phyloP scores from a whole-genome alignment of 2,888 invertebrate genomes.

The Dione vanillae region DNA sequence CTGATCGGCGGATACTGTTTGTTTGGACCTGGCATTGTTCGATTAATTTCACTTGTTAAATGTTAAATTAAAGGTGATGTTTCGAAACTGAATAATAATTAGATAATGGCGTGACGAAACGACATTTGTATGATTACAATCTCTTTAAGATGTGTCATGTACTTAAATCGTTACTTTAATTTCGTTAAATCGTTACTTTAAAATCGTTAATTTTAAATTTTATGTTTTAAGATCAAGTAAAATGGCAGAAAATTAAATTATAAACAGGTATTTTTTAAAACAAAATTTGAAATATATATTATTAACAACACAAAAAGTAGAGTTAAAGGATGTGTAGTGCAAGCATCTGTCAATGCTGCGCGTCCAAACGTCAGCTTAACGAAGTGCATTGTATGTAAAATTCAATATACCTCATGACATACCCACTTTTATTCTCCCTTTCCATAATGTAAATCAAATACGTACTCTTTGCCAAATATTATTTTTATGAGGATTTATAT shows the following conservation, averaged over 20 bases:
- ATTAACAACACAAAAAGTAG: not conserved
- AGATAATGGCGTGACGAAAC: not conserved
- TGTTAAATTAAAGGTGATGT: constrained; percentile 18
- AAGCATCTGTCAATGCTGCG: constrained; percentile 39
- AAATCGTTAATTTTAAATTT: no score
- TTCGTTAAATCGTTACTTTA: no score
- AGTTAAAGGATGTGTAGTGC: constrained; percentile 25
- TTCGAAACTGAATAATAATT: constrained; percentile 8
- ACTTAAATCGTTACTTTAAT: no score
- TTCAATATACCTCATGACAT: constrained; percentile 37
- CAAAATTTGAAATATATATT: no score
- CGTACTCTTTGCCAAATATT: not conserved
- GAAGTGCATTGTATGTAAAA: constrained; percentile 78
- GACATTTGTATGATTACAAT: not conserved
- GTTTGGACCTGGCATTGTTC: constrained; percentile 45
- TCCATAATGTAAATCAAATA: constrained; percentile 14
- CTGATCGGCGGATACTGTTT: constrained; percentile 50
- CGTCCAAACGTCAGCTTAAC: constrained; percentile 71
- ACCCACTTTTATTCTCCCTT: constrained; percentile 35
- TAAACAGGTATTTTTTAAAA: no score
- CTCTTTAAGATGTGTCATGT: not conserved
- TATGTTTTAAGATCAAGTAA: no score
- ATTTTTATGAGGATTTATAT: not conserved
- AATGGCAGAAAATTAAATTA: no score
- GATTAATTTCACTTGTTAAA: constrained; percentile 41